These are phyloP conservation scores for Penaeus monodon DNA, from an alignment of 2,888 invertebrate species.

Conservation along the genomic window DNA sequence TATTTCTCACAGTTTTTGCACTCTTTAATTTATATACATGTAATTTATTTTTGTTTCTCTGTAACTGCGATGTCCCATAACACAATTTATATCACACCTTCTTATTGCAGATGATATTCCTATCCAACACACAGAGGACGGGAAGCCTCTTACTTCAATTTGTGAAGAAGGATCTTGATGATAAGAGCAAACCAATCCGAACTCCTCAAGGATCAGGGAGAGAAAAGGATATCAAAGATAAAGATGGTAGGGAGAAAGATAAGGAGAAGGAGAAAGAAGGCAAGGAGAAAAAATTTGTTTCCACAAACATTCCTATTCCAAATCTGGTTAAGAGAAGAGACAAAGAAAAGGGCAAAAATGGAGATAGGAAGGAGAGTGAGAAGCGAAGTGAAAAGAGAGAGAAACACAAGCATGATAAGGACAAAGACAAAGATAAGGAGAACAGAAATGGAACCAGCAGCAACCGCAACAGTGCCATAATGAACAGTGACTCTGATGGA, in stretches of 20 bases:
- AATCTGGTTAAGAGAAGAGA: conserved; percentile 54
- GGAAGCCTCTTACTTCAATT: conserved; percentile 49
- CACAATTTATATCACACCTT: not conserved
- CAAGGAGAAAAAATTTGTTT: conserved; percentile 43
- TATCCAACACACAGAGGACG: conserved; percentile 56
- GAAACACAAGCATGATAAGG: conserved; percentile 42
- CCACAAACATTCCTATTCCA: conserved; percentile 43
- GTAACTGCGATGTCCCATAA: too few species aligned
- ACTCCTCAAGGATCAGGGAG: conserved; percentile 61
- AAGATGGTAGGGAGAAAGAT: conserved; percentile 31
- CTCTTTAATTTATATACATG: not conserved
- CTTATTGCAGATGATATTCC: conserved; percentile 59
- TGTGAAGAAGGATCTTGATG: conserved; percentile 50
- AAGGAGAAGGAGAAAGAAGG: conserved; percentile 33
- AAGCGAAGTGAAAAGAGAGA: conserved; percentile 46
- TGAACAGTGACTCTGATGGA: conserved; percentile 57
- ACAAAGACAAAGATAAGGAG: conserved; percentile 47
- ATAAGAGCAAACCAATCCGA: conserved; percentile 51
- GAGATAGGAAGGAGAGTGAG: conserved; percentile 47
- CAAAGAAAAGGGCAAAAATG: conserved; percentile 44
- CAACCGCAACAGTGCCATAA: conserved; percentile 51
- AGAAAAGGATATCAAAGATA: conserved; percentile 47
- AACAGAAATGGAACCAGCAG: conserved; percentile 51
- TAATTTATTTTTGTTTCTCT: too few species aligned
- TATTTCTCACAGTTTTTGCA: not conserved